Conservation (phyloP, 2,888 invertebrate genomes). For the Hyppa rectilinea region DNA sequence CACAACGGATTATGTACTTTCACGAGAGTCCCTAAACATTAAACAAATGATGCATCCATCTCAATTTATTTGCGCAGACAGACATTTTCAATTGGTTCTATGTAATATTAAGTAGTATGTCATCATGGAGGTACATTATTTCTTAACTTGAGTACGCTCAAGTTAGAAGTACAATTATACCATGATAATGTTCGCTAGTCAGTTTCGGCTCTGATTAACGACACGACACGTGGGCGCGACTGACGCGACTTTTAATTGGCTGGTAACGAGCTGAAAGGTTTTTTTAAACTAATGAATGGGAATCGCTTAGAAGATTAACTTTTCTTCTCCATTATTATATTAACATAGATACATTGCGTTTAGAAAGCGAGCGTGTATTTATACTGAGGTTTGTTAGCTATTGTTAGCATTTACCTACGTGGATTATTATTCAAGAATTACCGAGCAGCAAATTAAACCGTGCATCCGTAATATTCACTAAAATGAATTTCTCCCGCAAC, state of each 20-base stretch:
- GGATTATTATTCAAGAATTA: slow-evolving; percentile 53
- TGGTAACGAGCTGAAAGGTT: slow-evolving; percentile 84
- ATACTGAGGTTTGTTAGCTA: slow-evolving; percentile 57
- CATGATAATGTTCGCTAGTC: slow-evolving; percentile 68
- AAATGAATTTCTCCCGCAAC: slow-evolving; percentile 74
- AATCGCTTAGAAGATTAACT: slow-evolving; percentile 77
- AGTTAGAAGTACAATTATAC: slow-evolving; percentile 42
- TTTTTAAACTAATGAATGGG: slow-evolving; percentile 83
- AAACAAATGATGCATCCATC: neutral
- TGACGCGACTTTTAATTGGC: slow-evolving; percentile 83
- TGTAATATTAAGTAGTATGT: slow-evolving; percentile 7
- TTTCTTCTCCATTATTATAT: slow-evolving; percentile 78
- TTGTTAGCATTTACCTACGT: slow-evolving; percentile 51
- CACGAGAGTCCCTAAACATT: neutral
- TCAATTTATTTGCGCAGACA: slow-evolving; percentile 7
- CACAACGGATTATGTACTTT: neutral
- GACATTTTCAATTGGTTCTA: neutral
- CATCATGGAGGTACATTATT: neutral
- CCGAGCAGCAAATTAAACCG: slow-evolving; percentile 42
- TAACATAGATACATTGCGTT: slow-evolving; percentile 68
- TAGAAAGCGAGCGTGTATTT: slow-evolving; percentile 82
- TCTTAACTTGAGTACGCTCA: slow-evolving; percentile 9
- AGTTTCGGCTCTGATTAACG: slow-evolving; percentile 84
- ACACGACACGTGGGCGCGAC: slow-evolving; percentile 65
- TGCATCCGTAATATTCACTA: slow-evolving; percentile 55